Percentiles rank a stretch among this genome's conserved stretches.
Conservation (phyloP, 2,797 vertebrate genomes). For the Podarcis lilfordi region DNA sequence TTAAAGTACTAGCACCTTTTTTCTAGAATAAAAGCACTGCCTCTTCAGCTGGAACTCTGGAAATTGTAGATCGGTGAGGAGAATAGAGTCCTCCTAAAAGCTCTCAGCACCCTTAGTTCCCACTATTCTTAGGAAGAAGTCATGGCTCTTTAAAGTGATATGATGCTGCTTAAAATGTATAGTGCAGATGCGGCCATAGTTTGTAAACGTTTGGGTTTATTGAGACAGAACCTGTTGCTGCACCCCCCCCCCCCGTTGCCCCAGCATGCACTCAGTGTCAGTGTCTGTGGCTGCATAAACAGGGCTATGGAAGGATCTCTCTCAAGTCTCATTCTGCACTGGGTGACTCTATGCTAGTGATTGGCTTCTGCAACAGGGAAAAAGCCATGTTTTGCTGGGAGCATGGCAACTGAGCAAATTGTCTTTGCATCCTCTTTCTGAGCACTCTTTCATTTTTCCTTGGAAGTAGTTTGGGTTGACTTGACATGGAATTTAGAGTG, state of each 20-base stretch:
- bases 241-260: too few relatives aligned
- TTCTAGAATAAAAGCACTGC: too few relatives aligned
- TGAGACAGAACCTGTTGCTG: not conserved
- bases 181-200: too few relatives aligned
- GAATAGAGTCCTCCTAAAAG: too few relatives aligned
- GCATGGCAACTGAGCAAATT: not conserved
- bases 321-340: not conserved
- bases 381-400: not conserved
- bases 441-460: not conserved
- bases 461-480: not conserved
- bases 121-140: too few relatives aligned
- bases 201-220: not conserved
- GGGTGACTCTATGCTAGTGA: too few relatives aligned
- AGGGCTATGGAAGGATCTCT: not conserved
- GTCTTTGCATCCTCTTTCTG: not conserved
- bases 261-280: not conserved
- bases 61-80: too few relatives aligned
- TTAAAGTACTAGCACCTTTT: too few relatives aligned
- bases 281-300: not conserved
- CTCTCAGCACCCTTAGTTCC: too few relatives aligned
- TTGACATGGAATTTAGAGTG: conserved; percentile 7
- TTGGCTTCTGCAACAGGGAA: not conserved
- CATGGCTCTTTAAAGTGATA: too few relatives aligned
- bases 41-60: too few relatives aligned
- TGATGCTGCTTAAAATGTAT: too few relatives aligned